These are phyloP conservation scores for Morpho achilles DNA, from an alignment of 2,888 invertebrate genomes.

Conservation along the genomic window DNA sequence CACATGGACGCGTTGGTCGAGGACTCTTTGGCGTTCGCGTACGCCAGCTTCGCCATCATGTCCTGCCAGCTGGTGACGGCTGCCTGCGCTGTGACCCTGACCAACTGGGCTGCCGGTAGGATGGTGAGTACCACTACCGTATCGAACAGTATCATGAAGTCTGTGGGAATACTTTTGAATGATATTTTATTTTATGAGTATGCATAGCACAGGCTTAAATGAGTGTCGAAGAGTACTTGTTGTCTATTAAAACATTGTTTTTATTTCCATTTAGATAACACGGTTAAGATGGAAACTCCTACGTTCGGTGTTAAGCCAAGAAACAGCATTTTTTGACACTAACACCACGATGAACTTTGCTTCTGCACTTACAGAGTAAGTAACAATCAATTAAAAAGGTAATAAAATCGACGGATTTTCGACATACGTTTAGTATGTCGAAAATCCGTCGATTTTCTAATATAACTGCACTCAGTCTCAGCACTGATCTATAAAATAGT, in stretches of 20 bases:
- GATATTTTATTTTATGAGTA: too few relatives aligned
- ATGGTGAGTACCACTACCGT: conserved; percentile 45
- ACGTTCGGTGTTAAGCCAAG: conserved; percentile 83
- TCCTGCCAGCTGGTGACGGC: conserved; percentile 69
- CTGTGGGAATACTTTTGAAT: too few relatives aligned
- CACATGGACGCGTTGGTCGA: conserved; percentile 77
- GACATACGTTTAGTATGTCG: too few relatives aligned
- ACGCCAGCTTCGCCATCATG: conserved; percentile 70
- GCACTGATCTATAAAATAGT: too few relatives aligned
- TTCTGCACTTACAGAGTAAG: conserved; percentile 85
- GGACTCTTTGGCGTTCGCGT: conserved; percentile 74
- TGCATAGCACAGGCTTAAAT: too few relatives aligned
- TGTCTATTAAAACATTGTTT: neutral
- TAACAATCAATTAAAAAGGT: conserved; percentile 25
- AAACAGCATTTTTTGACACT: conserved; percentile 86
- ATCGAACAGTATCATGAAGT: too few relatives aligned
- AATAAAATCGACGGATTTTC: too few relatives aligned
- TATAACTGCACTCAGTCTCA: too few relatives aligned
- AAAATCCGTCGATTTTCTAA: too few relatives aligned
- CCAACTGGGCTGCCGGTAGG: conserved; percentile 75
- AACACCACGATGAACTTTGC: conserved; percentile 84
- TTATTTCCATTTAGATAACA: conserved; percentile 57
- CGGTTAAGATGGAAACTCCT: conserved; percentile 81
- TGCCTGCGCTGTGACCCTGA: conserved; percentile 71
- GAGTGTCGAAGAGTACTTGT: too few relatives aligned